A percentile compares a stretch with the other conserved stretches of the same genome.
phyloP scores from a whole-genome alignment of 2,113 vertebrate genomes.

The Scomber japonicus region DNA sequence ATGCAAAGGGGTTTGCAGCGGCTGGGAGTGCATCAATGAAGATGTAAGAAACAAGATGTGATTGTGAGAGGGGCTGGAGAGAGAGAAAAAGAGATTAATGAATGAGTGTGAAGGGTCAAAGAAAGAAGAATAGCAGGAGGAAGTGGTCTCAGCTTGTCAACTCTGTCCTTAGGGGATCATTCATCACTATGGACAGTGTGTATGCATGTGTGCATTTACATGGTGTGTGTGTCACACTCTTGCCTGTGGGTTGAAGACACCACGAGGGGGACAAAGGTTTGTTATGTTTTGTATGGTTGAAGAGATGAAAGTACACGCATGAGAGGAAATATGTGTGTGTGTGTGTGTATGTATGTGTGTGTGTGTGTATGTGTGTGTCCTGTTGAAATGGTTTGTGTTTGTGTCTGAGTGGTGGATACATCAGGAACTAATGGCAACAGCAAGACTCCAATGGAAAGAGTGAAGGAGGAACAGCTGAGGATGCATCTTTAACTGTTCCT shows the following conservation, averaged over 20 bases:
- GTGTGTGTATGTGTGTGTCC: not conserved
- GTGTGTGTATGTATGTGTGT: not conserved
- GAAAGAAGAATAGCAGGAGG: constrained; percentile 77
- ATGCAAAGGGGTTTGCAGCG: constrained; percentile 33
- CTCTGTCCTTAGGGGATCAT: constrained; percentile 74
- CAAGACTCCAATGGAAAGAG: constrained; percentile 38
- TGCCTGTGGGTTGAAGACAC: constrained; percentile 50
- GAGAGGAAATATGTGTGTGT: not conserved
- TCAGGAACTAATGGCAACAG: constrained; percentile 41
- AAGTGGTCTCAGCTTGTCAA: constrained; percentile 79
- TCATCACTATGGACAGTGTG: constrained; percentile 74
- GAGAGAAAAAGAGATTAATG: constrained; percentile 76
- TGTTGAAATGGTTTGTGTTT: constrained; percentile 29
- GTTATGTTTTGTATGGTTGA: constrained; percentile 25
- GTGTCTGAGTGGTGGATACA: constrained; percentile 52
- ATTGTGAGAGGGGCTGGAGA: constrained; percentile 54
- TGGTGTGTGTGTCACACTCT: constrained; percentile 40
- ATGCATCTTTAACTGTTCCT: constrained; percentile 24
- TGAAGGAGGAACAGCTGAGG: constrained; percentile 28
- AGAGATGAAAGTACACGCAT: constrained; percentile 48
- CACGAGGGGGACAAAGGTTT: constrained; percentile 35
- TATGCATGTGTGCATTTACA: constrained; percentile 48
- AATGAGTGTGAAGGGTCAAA: constrained; percentile 78
- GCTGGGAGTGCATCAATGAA: constrained; percentile 49
- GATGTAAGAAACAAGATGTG: constrained; percentile 61